Evolutionary conservation across 2,888 invertebrate species (phyloP).

Genomic region (Drosophila cognata): DNA sequence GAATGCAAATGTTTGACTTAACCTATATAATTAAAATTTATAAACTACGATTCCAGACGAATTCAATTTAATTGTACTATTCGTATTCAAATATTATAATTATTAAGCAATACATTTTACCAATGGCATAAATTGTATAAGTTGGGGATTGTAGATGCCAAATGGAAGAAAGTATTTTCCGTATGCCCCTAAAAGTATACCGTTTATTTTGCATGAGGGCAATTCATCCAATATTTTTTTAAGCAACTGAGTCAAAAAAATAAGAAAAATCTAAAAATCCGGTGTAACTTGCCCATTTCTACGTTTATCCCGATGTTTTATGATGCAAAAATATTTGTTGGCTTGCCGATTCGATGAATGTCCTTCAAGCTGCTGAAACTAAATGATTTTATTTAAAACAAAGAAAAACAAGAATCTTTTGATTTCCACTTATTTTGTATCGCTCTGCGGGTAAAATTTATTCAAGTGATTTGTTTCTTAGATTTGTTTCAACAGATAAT

Average conservation of each 20-base stretch:
- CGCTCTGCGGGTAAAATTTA: background rate
- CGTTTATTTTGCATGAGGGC: background rate
- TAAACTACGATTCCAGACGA: no score
- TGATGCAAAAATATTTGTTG: background rate
- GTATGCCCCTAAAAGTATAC: background rate
- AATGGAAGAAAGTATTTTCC: background rate
- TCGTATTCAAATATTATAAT: background rate
- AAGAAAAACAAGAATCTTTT: background rate
- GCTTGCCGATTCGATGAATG: background rate
- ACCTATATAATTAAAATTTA: background rate
- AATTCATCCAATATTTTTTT: background rate
- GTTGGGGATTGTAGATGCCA: background rate
- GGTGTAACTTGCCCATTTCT: no score
- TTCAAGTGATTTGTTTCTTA: background rate
- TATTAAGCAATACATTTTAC: background rate
- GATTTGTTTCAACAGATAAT: background rate
- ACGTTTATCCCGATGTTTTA: background rate
- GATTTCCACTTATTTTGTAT: background rate
- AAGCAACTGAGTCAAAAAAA: no score
- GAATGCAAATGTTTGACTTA: background rate
- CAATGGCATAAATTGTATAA: background rate
- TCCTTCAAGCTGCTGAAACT: background rate
- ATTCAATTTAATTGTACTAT: background rate
- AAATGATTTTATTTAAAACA: background rate
- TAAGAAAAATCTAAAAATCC: no score